Evolutionary conservation across 2,113 vertebrate species (phyloP).

Genomic region (Onychostruthus taczanowskii): DNA sequence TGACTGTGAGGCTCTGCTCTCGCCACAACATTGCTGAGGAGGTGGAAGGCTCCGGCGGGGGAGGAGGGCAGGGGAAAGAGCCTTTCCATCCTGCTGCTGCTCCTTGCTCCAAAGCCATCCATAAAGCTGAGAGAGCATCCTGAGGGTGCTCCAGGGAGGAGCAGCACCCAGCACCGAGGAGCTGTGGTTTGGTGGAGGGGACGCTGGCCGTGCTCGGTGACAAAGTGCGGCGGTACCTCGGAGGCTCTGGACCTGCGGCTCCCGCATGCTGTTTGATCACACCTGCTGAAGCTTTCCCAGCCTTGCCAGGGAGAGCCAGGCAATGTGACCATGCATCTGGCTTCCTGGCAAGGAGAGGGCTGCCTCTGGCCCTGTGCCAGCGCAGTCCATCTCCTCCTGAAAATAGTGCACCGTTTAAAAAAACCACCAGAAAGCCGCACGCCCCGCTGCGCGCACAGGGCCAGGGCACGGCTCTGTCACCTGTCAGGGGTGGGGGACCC

Average conservation of each 20-base stretch:
- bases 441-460: rapidly evolving
- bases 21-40: conserved; percentile 60
- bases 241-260: conserved; percentile 51
- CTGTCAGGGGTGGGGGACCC: background rate
- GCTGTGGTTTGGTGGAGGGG: rapidly evolving
- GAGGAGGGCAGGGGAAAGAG: background rate
- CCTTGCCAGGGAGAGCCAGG: conserved; percentile 65
- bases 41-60: conserved; percentile 30
- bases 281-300: conserved; percentile 70
- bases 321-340: conserved; percentile 71
- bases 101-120: conserved; percentile 25
- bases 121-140: background rate
- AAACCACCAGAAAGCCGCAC: background rate
- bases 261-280: conserved; percentile 63
- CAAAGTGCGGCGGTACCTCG: background rate
- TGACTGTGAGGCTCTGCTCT: conserved; percentile 51
- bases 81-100: background rate
- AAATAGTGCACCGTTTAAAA: background rate
- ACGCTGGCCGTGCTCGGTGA: background rate
- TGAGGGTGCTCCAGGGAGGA: background rate
- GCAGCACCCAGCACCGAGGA: background rate
- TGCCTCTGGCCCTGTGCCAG: conserved; percentile 35
- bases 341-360: conserved; percentile 61
- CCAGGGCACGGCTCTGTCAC: background rate
- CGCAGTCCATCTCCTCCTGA: conserved; percentile 45